Conservation (phyloP, 1,140 invertebrate genomes). For the Saccostrea echinata region DNA sequence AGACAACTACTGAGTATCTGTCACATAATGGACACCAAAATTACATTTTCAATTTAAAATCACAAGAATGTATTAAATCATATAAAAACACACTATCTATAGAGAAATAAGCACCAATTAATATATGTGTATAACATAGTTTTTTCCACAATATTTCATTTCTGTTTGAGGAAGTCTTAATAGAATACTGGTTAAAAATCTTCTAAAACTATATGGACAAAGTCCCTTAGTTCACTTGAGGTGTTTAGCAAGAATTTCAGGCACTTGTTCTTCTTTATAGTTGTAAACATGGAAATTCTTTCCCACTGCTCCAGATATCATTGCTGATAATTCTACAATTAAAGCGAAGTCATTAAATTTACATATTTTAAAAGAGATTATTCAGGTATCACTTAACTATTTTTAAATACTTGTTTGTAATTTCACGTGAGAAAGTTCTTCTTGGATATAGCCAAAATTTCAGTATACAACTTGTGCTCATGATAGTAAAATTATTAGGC, state of each 20-base stretch:
- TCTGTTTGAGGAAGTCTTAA: neutral
- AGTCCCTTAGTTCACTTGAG: conserved; percentile 21
- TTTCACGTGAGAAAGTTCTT: no score
- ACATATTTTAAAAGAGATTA: no score
- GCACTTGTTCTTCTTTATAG: conserved; percentile 56
- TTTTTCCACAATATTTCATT: neutral
- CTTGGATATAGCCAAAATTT: no score
- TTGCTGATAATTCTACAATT: conserved; percentile 69
- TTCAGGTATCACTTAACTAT: no score
- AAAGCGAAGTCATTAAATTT: no score
- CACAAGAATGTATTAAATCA: neutral
- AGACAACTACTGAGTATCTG: no score
- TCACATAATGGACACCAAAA: no score
- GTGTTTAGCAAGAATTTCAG: conserved; percentile 68
- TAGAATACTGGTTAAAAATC: neutral
- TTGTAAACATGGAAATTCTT: conserved; percentile 48
- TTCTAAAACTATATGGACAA: no score
- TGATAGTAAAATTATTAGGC: no score
- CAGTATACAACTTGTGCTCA: no score
- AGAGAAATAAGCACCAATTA: neutral
- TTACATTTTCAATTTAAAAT: neutral
- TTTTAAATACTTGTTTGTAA: no score
- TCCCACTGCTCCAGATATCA: conserved; percentile 67
- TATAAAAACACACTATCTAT: neutral
- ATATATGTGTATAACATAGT: neutral